These are phyloP conservation scores for Platorchestia sp. DNA, from an alignment of 1,140 invertebrate genomes.

Conservation along the genomic window DNA sequence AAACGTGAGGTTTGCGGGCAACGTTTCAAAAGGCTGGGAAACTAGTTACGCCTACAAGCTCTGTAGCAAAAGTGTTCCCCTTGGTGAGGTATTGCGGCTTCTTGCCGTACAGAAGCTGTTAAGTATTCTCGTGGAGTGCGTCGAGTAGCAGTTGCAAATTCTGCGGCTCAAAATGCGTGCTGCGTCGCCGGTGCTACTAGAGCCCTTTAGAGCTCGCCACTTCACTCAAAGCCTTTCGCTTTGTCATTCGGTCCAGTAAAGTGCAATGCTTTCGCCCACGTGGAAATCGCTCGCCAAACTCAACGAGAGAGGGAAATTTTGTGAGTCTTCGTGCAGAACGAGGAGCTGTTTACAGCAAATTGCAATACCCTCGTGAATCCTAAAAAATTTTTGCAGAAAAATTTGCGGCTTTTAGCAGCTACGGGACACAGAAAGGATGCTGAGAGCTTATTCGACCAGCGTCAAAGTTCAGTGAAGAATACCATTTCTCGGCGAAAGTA, in stretches of 20 bases:
- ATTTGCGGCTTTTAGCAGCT: background rate
- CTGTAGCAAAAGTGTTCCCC: background rate
- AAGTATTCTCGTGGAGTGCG: conserved; percentile 17
- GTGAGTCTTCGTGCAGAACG: background rate
- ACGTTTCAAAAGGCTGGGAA: background rate
- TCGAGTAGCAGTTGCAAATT: conserved; percentile 9
- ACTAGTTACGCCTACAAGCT: background rate
- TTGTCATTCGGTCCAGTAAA: background rate
- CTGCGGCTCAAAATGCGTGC: conserved; percentile 13
- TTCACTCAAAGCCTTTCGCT: conserved; percentile 6
- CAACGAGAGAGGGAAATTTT: background rate
- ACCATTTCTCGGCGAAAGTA: background rate
- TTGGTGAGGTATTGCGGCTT: background rate
- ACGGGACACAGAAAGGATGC: background rate
- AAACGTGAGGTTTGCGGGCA: background rate
- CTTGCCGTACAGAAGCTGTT: conserved; percentile 11
- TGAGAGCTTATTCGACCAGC: background rate
- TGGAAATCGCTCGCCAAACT: background rate
- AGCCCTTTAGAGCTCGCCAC: background rate
- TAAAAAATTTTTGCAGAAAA: background rate
- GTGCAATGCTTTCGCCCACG: conserved; percentile 4
- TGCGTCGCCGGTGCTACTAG: background rate
- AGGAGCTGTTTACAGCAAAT: background rate
- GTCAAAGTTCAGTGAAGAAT: background rate
- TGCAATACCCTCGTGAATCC: background rate